Conservation (phyloP, 1,140 invertebrate species). For the Dendroctonus valens region DNA sequence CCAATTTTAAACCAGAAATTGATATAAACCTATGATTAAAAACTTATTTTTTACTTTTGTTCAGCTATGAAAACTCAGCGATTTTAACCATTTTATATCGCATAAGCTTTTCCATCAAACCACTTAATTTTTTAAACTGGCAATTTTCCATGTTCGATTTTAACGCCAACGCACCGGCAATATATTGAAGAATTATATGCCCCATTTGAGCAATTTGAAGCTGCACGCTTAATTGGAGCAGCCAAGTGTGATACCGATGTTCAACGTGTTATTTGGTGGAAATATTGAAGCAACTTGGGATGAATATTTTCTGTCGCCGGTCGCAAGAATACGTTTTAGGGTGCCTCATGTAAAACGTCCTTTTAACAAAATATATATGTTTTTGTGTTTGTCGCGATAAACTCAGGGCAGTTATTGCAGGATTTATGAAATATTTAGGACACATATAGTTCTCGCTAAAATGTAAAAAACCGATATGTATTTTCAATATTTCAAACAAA, state of each 20-base stretch:
- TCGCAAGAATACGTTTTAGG: too few species aligned
- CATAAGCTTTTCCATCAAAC: background rate
- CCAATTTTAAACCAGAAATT: background rate
- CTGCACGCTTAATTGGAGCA: constrained; percentile 25
- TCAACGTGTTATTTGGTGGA: constrained; percentile 26
- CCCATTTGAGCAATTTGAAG: constrained; percentile 29
- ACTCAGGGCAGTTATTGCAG: too few species aligned
- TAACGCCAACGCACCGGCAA: constrained; percentile 17
- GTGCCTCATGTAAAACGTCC: too few species aligned
- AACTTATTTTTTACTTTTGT: background rate
- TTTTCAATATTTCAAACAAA: too few species aligned
- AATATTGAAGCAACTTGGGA: background rate
- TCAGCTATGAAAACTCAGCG: too few species aligned
- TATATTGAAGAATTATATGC: constrained; percentile 25
- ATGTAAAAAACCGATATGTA: too few species aligned
- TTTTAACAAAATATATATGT: too few species aligned
- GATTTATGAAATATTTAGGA: too few species aligned
- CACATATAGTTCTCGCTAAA: too few species aligned
- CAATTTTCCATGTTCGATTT: constrained; percentile 16
- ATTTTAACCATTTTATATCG: too few species aligned
- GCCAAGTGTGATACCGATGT: constrained; percentile 17
- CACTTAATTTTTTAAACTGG: constrained; percentile 2
- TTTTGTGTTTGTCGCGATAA: too few species aligned
- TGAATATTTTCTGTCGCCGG: too few species aligned
- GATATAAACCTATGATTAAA: background rate